Evolutionary conservation across 2,113 vertebrate species (phyloP), one percentile per base, ranked within the genome.

Genomic region (Baryphthengus martii): DNA sequence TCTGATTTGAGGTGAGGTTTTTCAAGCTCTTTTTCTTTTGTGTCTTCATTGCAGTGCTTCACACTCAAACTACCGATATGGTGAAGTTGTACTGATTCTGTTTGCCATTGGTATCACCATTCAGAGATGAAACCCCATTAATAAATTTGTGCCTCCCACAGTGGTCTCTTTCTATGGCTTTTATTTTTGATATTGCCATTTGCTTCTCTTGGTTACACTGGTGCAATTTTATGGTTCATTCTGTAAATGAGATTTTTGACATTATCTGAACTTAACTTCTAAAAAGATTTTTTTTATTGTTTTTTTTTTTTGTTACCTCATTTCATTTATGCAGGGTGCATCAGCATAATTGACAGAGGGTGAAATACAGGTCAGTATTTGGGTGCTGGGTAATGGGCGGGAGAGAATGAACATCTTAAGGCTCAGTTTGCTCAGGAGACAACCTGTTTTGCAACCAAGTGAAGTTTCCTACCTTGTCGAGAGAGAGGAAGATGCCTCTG

Each of bases 401-500:
- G 72, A 56, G 56, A 52, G 31, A 59, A 84, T 42, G 14, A 62
- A 19, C 24, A n/a, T 71, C 37, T 67, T 82, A 7, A 45, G 25
- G 52, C 29, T 37, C 58, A 62, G 29, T 28, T 82, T 55, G 39
- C n/a, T 12, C 23, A 26, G 67, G 28, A 89, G 17, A 42, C 63
- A 58, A 61, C 18, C 19, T 66, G 19, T 52, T 88, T 21, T 58
- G 78, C 65, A 77, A n/a, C 20, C 13, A 23, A 65, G 59, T 65
- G 68, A 63, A 52, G 42, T 77, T 67, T 77, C 16, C 39, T 71
- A 29, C 86, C 76, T 71, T 77, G 50, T 31, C 12, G 15, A 72
- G 67, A 82, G 52, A 56, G 55, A 66, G 53, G 78, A 88, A 92
- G 91, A 95, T 95, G 65, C 93, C 83, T 92, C 76, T 56, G 68